Conservation (phyloP, 2,888 invertebrate species). For the Daptonema setosum region DNA sequence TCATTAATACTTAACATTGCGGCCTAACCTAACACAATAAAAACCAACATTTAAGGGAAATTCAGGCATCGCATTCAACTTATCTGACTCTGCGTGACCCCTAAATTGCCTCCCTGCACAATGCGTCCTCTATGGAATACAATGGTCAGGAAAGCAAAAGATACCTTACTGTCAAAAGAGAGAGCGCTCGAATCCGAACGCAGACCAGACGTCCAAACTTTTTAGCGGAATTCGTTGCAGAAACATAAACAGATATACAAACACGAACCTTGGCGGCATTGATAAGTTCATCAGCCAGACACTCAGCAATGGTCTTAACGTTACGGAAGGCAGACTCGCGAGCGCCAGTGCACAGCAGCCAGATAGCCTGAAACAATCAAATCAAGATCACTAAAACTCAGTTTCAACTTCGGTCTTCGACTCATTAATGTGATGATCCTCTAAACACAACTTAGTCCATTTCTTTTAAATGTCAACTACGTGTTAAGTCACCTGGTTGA, state of each 20-base stretch:
- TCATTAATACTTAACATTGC: neutral
- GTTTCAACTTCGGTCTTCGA: neutral
- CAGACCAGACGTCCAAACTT: neutral
- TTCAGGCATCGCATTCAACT: too few relatives aligned
- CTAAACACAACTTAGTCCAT: too few relatives aligned
- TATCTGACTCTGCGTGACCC: too few relatives aligned
- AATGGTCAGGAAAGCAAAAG: too few relatives aligned
- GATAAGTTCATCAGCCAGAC: constrained; percentile 96
- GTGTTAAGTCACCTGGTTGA: constrained; percentile 56
- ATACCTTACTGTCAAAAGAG: too few relatives aligned
- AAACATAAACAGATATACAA: neutral
- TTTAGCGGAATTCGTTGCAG: neutral
- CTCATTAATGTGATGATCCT: too few relatives aligned
- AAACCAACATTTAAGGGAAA: too few relatives aligned
- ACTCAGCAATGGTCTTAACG: constrained; percentile 98
- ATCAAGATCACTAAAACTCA: neutral
- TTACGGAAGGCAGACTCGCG: constrained; percentile 98
- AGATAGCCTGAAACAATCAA: constrained; percentile 49
- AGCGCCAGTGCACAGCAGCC: constrained; percentile 93
- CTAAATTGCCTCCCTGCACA: too few relatives aligned
- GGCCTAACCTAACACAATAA: too few relatives aligned
- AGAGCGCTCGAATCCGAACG: neutral
- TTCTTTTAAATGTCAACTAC: too few relatives aligned
- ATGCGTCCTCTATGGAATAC: too few relatives aligned
- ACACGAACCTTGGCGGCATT: constrained; percentile 82